Evolutionary conservation across 2,113 vertebrate species (phyloP).

Genomic region (Cnemophilus loriae): DNA sequence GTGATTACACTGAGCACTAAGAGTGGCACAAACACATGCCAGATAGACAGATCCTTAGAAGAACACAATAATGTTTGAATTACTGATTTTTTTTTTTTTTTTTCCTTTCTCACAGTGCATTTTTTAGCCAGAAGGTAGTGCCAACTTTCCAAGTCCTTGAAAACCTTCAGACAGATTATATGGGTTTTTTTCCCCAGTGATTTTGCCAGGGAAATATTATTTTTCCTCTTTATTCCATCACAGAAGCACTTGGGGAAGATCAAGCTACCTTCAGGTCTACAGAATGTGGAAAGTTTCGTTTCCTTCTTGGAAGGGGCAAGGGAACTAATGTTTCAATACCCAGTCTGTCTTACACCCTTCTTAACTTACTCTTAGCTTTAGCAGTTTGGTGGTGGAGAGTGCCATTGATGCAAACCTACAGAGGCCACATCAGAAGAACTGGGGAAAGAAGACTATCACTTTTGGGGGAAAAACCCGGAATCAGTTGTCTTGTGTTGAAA

Average conservation of each 20-base stretch:
- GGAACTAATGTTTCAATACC: not conserved
- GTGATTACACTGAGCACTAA: not conserved
- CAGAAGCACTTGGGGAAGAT: accelerated
- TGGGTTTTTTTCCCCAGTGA: accelerated
- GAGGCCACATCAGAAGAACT: not conserved
- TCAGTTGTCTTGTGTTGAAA: not conserved
- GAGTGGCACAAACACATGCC: not conserved
- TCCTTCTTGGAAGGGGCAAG: not conserved
- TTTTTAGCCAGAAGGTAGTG: not conserved
- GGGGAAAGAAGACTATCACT: not conserved
- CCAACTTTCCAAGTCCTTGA: not conserved
- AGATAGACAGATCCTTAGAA: not conserved
- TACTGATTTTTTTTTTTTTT: not conserved
- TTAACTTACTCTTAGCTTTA: not conserved
- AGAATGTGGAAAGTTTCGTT: not conserved
- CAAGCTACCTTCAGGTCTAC: not conserved
- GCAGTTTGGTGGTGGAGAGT: not conserved
- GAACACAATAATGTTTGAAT: not conserved
- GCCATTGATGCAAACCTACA: not conserved
- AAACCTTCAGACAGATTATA: not conserved
- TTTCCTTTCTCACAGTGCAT: not conserved
- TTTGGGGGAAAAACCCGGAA: not conserved
- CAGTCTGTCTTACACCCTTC: not conserved
- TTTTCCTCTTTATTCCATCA: not conserved
- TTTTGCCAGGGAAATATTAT: not conserved